A percentile compares a stretch with the other conserved stretches of the same genome.
Evolutionary conservation across 2,113 vertebrate species (phyloP).

Genomic region (Dicrurus megarhynchus): DNA sequence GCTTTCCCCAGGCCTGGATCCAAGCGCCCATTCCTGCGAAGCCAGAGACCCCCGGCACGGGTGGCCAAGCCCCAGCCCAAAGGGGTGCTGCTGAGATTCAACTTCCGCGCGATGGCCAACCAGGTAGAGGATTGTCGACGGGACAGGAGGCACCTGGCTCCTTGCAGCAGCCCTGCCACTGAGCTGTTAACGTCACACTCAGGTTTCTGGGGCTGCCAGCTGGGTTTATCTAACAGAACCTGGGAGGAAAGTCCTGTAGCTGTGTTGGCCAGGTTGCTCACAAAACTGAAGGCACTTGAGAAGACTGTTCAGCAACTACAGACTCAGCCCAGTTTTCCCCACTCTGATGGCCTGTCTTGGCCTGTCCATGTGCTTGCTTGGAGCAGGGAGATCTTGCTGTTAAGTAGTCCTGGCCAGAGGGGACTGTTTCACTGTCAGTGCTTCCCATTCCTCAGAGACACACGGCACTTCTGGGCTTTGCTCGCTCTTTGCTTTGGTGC

Average conservation of each 20-base stretch:
- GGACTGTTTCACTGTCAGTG: not conserved
- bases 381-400: not conserved
- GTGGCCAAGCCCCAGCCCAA: slow-evolving; percentile 33
- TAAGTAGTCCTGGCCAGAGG: not conserved
- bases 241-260: not conserved
- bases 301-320: slow-evolving; percentile 40
- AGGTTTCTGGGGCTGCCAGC: not conserved
- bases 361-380: not conserved
- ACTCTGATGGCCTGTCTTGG: not conserved
- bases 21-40: slow-evolving; percentile 33
- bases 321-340: not conserved
- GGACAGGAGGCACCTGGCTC: not conserved
- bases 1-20: slow-evolving; percentile 12
- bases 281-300: not conserved
- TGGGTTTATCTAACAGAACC: not conserved
- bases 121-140: slow-evolving; percentile 62
- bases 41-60: not conserved
- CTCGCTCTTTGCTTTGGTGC: slow-evolving; percentile 35
- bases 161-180: not conserved
- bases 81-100: slow-evolving; percentile 72
- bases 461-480: not conserved
- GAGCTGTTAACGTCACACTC: not conserved
- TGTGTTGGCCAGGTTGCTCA: not conserved
- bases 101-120: slow-evolving; percentile 73
- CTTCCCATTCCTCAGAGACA: slow-evolving; percentile 16